Evolutionary conservation across 2,888 invertebrate species (phyloP), one percentile per base, ranked within the genome.

Genomic region (Dione vanillae): DNA sequence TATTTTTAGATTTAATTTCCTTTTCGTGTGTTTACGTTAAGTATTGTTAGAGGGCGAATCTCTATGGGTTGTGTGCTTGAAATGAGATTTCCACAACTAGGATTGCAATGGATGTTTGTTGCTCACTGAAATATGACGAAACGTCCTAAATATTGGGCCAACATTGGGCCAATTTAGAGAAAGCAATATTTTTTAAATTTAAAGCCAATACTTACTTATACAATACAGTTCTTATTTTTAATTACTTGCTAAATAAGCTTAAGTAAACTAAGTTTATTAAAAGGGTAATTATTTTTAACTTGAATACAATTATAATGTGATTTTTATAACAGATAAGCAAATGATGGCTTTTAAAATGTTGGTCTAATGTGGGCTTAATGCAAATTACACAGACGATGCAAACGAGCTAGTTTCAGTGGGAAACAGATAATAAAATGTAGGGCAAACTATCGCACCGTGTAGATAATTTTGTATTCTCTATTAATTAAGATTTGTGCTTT

Each of bases 401-500:
- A 14, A 20, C 2, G 16, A 37, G 11, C 19, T 2, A 27, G 45
- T 49, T 59, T 72, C 56, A 69, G 62, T 56, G 54, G 45, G 56
- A 52, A 56, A 52, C 69, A 59, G 56, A 54, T 45, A 41, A 61
- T 35, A 16, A 49, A 43, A 65, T 61, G 59, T 67, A 71, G 68
- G 59, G 73, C 68, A 70, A 70, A 69, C 72, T 71, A 70, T 74
- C 69, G 78, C 79, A 77, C 78, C 82, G 77, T 82, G 82, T 89
- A 89, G 85, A 78, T 86, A 83, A 82, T 87, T 86, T 85, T 85
- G 78, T 86, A 87, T 75, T 76, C 71, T 74, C 67, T 75, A 73
- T 72, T 69, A 68, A 72, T 74, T 76, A 75, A 73, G 74, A 83
- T 84, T 81, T 79, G 84, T 82, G 92, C 91, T 92, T 91, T 85